Evolutionary conservation across 2,888 invertebrate genomes (phyloP).

Genomic region (Pandemis corylana): DNA sequence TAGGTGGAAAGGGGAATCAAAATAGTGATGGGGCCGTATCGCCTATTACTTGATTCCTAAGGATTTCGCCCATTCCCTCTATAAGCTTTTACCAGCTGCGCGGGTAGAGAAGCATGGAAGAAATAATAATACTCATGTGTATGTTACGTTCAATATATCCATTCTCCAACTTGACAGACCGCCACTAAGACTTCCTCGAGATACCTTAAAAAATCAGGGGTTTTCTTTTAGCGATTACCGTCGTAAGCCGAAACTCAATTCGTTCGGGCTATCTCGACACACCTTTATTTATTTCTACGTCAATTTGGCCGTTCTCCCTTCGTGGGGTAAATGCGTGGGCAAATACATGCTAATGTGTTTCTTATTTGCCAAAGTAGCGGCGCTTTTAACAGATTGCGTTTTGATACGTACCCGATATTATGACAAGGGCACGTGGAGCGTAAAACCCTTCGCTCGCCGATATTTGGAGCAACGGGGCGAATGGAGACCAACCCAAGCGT

Average conservation of each 20-base stretch:
- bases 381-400: slow-evolving; percentile 41
- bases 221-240: slow-evolving; percentile 37
- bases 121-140: no score
- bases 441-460: neutral
- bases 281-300: slow-evolving; percentile 72
- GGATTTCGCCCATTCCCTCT: no score
- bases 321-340: slow-evolving; percentile 65
- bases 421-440: slow-evolving; percentile 29
- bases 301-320: slow-evolving; percentile 67
- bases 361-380: slow-evolving; percentile 41
- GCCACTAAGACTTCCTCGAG: slow-evolving; percentile 7
- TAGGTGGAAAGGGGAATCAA: no score
- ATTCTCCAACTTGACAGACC: slow-evolving; percentile 7
- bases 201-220: slow-evolving; percentile 32
- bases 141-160: neutral
- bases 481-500: neutral
- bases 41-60: no score
- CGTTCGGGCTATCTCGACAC: slow-evolving; percentile 58
- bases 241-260: slow-evolving; percentile 57
- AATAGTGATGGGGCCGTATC: no score
- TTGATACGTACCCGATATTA: slow-evolving; percentile 37
- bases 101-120: no score
- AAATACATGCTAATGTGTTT: slow-evolving; percentile 57
- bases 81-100: no score
- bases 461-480: slow-evolving; percentile 6